These are phyloP conservation scores for Kradibia gibbosae DNA, from an alignment of 1,140 invertebrate species.

Conservation along the genomic window DNA sequence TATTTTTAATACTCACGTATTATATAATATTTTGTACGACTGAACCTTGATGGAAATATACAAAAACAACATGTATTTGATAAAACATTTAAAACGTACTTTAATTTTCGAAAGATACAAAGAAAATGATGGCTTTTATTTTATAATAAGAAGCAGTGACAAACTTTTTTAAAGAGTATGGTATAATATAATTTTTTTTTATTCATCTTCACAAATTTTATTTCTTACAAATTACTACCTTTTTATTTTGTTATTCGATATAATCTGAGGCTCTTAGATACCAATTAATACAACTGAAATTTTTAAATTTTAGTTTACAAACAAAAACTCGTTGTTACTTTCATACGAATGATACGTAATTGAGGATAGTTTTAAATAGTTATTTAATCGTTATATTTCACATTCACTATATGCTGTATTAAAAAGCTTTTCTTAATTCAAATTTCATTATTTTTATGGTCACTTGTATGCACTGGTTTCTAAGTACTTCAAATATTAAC, in stretches of 20 bases:
- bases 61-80: too few species aligned
- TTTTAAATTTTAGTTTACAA: not conserved
- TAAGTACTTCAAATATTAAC: constrained; percentile 24
- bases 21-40: too few species aligned
- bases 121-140: not conserved
- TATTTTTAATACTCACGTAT: too few species aligned
- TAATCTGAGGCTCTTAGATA: constrained; percentile 26
- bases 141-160: constrained; percentile 8
- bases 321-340: not conserved
- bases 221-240: constrained; percentile 63
- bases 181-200: constrained; percentile 12
- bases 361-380: not conserved
- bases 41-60: too few species aligned
- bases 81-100: not conserved
- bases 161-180: not conserved
- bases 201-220: constrained; percentile 54
- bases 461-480: not conserved
- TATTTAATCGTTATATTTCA: not conserved
- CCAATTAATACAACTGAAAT: constrained; percentile 2
- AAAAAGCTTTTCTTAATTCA: not conserved
- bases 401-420: not conserved
- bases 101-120: not conserved
- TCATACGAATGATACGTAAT: not conserved
- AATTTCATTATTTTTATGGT: not conserved
- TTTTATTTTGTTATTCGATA: constrained; percentile 33